Evolutionary conservation across 2,113 vertebrate genomes (phyloP).

Genomic region (Gobius niger): DNA sequence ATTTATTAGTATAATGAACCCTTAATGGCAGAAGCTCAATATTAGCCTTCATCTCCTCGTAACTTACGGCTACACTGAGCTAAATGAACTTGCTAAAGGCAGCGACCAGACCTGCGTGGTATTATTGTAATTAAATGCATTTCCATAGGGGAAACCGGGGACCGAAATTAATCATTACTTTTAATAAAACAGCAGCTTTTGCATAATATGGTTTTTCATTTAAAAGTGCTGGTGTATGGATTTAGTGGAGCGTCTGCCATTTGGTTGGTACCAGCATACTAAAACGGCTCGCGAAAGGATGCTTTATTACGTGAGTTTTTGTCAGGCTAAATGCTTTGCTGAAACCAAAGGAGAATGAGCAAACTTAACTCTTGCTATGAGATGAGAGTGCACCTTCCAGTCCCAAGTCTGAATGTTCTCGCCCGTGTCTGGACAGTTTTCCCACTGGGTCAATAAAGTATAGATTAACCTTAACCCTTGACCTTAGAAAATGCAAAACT

Average conservation of each 20-base stretch:
- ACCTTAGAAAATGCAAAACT: too few relatives aligned
- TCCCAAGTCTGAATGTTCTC: too few relatives aligned
- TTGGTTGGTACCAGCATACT: background rate
- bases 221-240: background rate
- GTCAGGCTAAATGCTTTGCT: too few relatives aligned
- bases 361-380: too few relatives aligned
- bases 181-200: slow-evolving; percentile 21
- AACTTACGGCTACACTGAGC: slow-evolving; percentile 32
- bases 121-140: slow-evolving; percentile 59
- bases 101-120: slow-evolving; percentile 25
- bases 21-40: slow-evolving; percentile 59
- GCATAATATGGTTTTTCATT: background rate
- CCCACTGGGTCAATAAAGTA: too few relatives aligned
- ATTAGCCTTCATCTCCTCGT: slow-evolving; percentile 61
- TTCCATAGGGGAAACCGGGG: slow-evolving; percentile 39
- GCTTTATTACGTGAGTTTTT: too few relatives aligned
- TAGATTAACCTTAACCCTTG: too few relatives aligned
- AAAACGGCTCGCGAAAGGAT: too few relatives aligned
- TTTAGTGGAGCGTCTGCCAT: background rate
- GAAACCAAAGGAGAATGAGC: too few relatives aligned
- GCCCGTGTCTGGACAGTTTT: too few relatives aligned
- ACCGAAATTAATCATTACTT: slow-evolving; percentile 38
- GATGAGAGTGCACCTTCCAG: too few relatives aligned
- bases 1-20: slow-evolving; percentile 60
- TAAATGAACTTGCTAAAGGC: slow-evolving; percentile 48